Evolutionary conservation across 2,113 vertebrate species (phyloP).

Genomic region (Onychostoma macrolepis): DNA sequence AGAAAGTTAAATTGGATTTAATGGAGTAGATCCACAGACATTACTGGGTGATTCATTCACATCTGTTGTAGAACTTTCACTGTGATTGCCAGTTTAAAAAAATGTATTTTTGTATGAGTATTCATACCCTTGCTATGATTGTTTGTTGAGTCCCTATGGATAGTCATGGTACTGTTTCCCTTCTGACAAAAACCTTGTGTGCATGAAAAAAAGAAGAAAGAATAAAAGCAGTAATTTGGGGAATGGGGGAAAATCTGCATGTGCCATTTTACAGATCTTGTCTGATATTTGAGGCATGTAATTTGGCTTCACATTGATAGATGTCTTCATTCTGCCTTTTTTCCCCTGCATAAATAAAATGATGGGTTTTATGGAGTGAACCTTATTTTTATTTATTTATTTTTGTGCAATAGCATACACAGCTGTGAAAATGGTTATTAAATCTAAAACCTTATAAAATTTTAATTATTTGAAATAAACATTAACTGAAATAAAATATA

Average conservation of each 20-base stretch:
- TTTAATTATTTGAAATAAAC: too few relatives aligned
- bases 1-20: background rate
- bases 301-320: background rate
- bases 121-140: constrained; percentile 26
- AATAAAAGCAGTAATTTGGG: too few relatives aligned
- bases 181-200: background rate
- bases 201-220: constrained; percentile 30
- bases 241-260: constrained; percentile 7
- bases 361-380: background rate
- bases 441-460: too few relatives aligned
- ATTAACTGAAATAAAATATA: too few relatives aligned
- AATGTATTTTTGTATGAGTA: constrained; percentile 31
- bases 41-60: background rate
- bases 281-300: constrained; percentile 25
- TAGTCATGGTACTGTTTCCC: background rate
- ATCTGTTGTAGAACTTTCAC: constrained; percentile 27
- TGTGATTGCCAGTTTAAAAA: constrained; percentile 48
- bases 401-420: background rate
- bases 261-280: constrained; percentile 22
- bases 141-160: background rate
- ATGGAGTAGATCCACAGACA: background rate
- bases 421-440: background rate
- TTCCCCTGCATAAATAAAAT: background rate
- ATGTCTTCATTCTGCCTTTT: constrained; percentile 6
- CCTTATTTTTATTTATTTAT: background rate